These are phyloP conservation scores for Cyprinodon variegatus DNA, from an alignment of 2,113 vertebrate species.

Conservation along the genomic window DNA sequence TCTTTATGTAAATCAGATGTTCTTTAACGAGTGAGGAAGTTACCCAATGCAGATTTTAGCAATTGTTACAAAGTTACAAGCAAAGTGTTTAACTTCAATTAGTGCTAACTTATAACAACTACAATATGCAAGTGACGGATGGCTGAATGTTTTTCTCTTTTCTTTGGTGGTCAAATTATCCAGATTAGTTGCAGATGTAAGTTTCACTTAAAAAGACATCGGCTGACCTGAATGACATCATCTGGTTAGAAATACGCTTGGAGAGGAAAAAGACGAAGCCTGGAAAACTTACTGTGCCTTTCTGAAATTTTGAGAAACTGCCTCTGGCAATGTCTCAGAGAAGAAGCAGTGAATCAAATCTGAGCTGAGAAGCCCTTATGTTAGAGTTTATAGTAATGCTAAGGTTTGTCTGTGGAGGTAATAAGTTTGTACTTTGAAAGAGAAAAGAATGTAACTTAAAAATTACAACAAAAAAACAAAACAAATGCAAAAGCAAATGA, in stretches of 20 bases:
- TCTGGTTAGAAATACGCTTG: slow-evolving; percentile 50
- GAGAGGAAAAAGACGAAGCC: slow-evolving; percentile 21
- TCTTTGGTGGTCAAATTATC: slow-evolving; percentile 72
- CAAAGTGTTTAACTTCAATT: slow-evolving; percentile 56
- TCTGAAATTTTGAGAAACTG: background rate
- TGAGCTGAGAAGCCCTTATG: background rate
- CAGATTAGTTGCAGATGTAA: slow-evolving; percentile 81
- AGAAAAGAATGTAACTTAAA: background rate
- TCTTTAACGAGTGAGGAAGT: slow-evolving; percentile 19
- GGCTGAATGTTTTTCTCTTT: slow-evolving; percentile 32
- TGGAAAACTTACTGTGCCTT: slow-evolving; percentile 35
- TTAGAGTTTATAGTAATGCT: background rate
- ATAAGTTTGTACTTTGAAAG: background rate
- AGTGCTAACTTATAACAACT: slow-evolving; percentile 33
- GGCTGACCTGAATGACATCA: slow-evolving; percentile 68
- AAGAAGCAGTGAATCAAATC: background rate
- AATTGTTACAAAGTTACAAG: slow-evolving; percentile 27
- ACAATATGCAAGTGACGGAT: slow-evolving; percentile 35
- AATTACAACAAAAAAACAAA: too few relatives aligned
- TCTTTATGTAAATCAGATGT: slow-evolving; percentile 54
- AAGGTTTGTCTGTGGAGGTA: background rate
- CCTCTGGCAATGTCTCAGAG: background rate
- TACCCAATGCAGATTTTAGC: slow-evolving; percentile 18
- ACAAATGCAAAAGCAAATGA: background rate
- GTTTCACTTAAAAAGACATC: slow-evolving; percentile 55